A percentile compares a stretch with the other conserved stretches of the same genome.
Evolutionary conservation across 2,113 vertebrate genomes (phyloP).

Genomic region (Cisticola juncidis): DNA sequence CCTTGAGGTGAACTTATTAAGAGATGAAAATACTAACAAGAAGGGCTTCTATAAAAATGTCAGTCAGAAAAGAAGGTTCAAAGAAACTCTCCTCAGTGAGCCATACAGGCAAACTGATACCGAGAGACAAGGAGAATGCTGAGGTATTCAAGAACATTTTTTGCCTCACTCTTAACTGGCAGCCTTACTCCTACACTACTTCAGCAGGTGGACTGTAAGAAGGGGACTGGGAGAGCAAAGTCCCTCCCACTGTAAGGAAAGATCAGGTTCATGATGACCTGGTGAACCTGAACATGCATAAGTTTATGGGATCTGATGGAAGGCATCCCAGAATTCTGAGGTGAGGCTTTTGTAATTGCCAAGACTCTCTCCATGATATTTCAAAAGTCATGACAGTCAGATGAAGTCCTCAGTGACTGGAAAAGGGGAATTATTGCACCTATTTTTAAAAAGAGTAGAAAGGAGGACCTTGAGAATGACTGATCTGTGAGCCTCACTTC

Average conservation of each 20-base stretch:
- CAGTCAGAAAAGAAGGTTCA: not conserved
- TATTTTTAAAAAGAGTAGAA: not conserved
- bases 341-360: not conserved
- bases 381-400: not conserved
- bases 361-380: not conserved
- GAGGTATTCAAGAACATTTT: not conserved
- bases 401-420: not conserved
- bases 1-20: not conserved
- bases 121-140: not conserved
- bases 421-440: not conserved
- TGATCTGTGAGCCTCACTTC: fast-evolving
- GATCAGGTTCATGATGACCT: fast-evolving
- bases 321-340: not conserved
- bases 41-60: not conserved
- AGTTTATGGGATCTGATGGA: not conserved
- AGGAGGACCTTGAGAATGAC: not conserved
- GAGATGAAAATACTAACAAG: not conserved
- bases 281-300: not conserved
- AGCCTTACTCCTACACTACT: not conserved
- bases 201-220: not conserved
- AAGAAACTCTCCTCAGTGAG: not conserved
- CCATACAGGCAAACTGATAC: not conserved
- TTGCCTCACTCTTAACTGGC: not conserved
- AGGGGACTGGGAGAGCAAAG: not conserved
- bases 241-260: not conserved